phyloP scores from a whole-genome alignment of 1,140 invertebrate species.

The Rhagoletis pomonella region DNA sequence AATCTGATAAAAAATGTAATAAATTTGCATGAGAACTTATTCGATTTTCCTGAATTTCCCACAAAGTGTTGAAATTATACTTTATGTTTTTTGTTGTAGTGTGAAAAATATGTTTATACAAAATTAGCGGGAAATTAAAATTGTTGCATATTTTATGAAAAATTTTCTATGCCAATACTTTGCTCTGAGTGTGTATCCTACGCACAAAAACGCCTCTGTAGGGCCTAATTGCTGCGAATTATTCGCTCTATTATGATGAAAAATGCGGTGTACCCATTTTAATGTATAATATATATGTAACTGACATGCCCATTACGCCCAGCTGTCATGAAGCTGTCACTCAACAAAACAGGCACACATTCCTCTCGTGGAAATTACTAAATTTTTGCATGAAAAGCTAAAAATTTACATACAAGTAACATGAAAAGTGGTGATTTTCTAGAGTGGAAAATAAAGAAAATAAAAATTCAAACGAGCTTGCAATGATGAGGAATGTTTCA shows the following conservation, averaged over 20 bases:
- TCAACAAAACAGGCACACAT: neutral
- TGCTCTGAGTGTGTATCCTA: too few species aligned
- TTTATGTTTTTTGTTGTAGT: neutral
- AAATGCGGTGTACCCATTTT: neutral
- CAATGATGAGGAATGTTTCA: neutral
- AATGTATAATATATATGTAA: neutral
- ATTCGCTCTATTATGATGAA: neutral
- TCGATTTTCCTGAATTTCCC: too few species aligned
- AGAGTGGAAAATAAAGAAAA: neutral
- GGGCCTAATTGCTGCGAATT: too few species aligned
- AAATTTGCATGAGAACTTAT: too few species aligned
- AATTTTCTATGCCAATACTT: too few species aligned
- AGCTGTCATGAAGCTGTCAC: conserved; percentile 50
- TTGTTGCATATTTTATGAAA: too few species aligned
- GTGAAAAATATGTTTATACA: neutral
- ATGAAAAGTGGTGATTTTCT: neutral
- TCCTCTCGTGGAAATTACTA: neutral
- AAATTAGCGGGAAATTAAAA: too few species aligned
- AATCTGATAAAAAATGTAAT: too few species aligned
- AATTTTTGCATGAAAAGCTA: neutral
- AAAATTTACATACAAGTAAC: neutral
- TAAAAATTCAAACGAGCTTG: neutral
- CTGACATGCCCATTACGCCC: neutral
- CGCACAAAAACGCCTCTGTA: too few species aligned
- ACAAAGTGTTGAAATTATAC: too few species aligned